These are phyloP conservation scores for Lingula anatina DNA, from an alignment of 2,888 invertebrate genomes.

Conservation along the genomic window DNA sequence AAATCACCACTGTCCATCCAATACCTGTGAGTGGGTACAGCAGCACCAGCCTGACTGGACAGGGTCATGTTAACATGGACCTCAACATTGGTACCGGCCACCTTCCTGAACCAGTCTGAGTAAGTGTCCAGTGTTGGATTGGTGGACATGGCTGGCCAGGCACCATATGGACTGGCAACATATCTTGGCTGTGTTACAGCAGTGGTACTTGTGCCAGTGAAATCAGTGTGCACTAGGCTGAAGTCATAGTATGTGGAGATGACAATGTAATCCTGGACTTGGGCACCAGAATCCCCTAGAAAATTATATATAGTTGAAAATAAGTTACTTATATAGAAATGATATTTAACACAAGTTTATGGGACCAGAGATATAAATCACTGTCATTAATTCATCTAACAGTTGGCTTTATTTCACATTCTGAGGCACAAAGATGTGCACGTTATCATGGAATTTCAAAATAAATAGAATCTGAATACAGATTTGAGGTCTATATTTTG, in stretches of 20 bases:
- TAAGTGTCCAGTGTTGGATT: conserved; percentile 24
- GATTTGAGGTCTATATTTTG: no score
- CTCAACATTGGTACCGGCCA: conserved; percentile 11
- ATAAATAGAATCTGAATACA: no score
- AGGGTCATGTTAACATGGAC: conserved; percentile 13
- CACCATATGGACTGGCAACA: conserved; percentile 19
- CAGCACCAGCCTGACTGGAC: not conserved
- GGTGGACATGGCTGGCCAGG: conserved; percentile 17
- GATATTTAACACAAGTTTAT: no score
- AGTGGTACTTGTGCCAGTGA: conserved; percentile 3
- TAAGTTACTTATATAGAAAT: no score
- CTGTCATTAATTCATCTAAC: no score
- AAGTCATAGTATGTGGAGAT: conserved; percentile 20
- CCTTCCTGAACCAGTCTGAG: conserved; percentile 24
- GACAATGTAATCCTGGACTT: conserved; percentile 10
- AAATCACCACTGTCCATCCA: no score
- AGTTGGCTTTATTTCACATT: no score
- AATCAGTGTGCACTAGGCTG: conserved; percentile 8
- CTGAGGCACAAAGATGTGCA: no score
- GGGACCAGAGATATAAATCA: no score
- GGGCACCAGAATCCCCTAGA: not conserved
- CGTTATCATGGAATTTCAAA: no score
- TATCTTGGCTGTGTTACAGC: conserved; percentile 13
- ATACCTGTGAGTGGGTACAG: conserved; percentile 13
- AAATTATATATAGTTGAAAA: no score